Evolutionary conservation across 2,888 invertebrate species (phyloP).

Genomic region (Euplexia lucipara): DNA sequence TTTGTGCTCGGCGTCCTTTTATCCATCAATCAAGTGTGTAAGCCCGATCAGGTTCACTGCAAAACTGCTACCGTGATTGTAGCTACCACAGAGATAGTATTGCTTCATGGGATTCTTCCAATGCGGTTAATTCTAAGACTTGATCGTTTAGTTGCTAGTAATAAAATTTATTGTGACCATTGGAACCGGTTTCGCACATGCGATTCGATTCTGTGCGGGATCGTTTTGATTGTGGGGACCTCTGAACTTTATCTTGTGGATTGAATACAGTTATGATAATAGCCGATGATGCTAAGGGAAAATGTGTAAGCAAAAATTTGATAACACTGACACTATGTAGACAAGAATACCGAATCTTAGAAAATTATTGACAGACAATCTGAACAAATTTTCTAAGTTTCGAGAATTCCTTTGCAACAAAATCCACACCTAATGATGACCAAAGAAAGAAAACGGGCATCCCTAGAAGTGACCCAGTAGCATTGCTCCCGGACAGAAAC

Average conservation of each 20-base stretch:
- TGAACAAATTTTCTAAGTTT: neutral
- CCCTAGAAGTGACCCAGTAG: conserved; percentile 20
- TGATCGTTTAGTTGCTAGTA: conserved; percentile 53
- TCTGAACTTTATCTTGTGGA: conserved; percentile 39
- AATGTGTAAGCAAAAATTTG: neutral
- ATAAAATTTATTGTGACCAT: conserved; percentile 59
- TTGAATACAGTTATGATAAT: neutral
- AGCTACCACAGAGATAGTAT: conserved; percentile 44
- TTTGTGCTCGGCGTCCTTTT: conserved; percentile 84
- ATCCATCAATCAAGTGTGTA: conserved; percentile 87
- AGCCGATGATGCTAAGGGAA: neutral
- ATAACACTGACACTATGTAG: neutral
- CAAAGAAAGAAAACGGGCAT: neutral
- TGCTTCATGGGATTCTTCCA: conserved; percentile 60
- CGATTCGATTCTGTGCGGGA: conserved; percentile 40
- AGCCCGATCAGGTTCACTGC: conserved; percentile 66
- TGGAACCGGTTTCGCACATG: conserved; percentile 57
- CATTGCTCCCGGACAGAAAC: conserved; percentile 43
- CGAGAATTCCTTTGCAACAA: neutral
- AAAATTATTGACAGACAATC: too few species aligned
- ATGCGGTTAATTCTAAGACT: conserved; percentile 62
- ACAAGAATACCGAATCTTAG: too few species aligned
- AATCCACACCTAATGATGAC: neutral
- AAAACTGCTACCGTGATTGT: conserved; percentile 61
- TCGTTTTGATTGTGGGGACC: conserved; percentile 35